These are phyloP conservation scores for Sinodicranocentrus sp. DNA, from an alignment of 2,888 invertebrate genomes.

Conservation along the genomic window DNA sequence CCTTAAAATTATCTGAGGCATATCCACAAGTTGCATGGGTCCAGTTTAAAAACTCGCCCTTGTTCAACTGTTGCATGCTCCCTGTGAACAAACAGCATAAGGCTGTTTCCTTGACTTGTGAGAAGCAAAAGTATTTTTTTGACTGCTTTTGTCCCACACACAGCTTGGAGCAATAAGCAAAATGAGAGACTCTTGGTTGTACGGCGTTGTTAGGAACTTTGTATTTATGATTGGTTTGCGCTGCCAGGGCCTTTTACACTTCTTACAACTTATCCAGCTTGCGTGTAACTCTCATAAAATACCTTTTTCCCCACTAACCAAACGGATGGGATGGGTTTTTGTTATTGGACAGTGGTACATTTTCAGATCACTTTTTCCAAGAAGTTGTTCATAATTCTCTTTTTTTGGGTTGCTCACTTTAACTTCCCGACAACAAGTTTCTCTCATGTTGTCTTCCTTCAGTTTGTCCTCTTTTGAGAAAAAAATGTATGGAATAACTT, in stretches of 20 bases:
- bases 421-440: slow-evolving; percentile 59
- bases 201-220: slow-evolving; percentile 42
- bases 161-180: slow-evolving; percentile 54
- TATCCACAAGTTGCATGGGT: no score
- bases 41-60: neutral
- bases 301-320: slow-evolving; percentile 47
- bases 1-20: neutral
- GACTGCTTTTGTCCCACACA: slow-evolving; percentile 42
- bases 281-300: slow-evolving; percentile 54
- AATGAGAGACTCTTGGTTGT: slow-evolving; percentile 52
- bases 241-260: neutral
- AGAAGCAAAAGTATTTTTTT: slow-evolving; percentile 37
- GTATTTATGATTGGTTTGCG: slow-evolving; percentile 39
- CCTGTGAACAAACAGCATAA: slow-evolving; percentile 11
- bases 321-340: slow-evolving; percentile 39
- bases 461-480: neutral
- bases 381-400: slow-evolving; percentile 64
- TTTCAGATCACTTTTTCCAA: slow-evolving; percentile 66
- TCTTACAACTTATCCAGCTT: slow-evolving; percentile 26
- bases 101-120: slow-evolving; percentile 45
- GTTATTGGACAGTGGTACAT: slow-evolving; percentile 52
- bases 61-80: neutral
- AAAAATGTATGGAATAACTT: slow-evolving; percentile 20
- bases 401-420: slow-evolving; percentile 57
- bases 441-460: slow-evolving; percentile 20